A percentile compares a stretch with the other conserved stretches of the same genome.
phyloP scores from a whole-genome alignment of 1,140 invertebrate genomes.

The Brachionus rotundiformis region DNA sequence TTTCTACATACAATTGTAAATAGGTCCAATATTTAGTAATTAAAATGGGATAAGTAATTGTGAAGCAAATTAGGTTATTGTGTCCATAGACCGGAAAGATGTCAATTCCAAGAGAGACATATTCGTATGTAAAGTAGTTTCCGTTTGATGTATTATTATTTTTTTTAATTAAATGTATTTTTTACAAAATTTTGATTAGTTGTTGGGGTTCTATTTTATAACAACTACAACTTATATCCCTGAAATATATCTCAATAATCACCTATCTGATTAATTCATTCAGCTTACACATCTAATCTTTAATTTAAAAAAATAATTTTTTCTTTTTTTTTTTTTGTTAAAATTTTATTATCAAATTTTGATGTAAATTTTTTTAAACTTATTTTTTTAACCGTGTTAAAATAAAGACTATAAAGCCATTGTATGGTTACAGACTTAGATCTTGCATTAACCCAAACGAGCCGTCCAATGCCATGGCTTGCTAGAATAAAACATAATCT shows the following conservation, averaged over 20 bases:
- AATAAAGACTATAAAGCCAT: conserved; percentile 2
- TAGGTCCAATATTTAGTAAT: conserved; percentile 15
- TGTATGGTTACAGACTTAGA: not conserved
- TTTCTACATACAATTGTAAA: not conserved
- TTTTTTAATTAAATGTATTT: conserved; percentile 2
- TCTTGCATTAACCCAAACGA: not conserved
- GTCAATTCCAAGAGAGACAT: not conserved
- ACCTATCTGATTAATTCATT: not conserved
- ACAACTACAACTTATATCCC: not conserved
- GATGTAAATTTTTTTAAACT: conserved; percentile 16
- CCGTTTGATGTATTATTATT: conserved; percentile 14
- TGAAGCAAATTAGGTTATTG: conserved; percentile 2
- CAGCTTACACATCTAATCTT: conserved; percentile 5
- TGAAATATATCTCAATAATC: not conserved
- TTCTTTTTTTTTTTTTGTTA: not conserved
- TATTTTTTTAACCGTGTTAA: conserved; percentile 20
- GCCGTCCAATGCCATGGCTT: not conserved
- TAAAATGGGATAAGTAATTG: conserved; percentile 8
- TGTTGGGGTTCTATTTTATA: not conserved
- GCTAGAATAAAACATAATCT: not conserved
- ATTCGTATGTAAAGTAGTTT: conserved; percentile 14
- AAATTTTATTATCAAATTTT: conserved; percentile 18
- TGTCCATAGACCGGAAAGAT: not conserved
- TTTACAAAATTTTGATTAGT: not conserved
- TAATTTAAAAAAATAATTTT: not conserved